phyloP scores from a whole-genome alignment of 2,797 vertebrate species.

The Acipenser oxyrinchus region DNA sequence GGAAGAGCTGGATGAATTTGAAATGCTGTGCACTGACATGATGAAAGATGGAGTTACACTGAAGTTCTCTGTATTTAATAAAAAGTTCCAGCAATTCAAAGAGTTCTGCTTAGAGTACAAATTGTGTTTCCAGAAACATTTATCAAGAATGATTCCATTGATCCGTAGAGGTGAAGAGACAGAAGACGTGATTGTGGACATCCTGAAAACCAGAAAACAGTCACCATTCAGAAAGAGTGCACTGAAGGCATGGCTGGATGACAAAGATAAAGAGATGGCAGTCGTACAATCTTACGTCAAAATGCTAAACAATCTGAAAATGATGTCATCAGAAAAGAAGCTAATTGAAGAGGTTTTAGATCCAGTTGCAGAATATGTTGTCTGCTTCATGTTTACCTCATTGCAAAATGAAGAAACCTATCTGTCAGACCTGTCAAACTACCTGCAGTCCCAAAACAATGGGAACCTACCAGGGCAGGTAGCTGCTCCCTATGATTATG shows the following conservation, averaged over 20 bases:
- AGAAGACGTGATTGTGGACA: neutral
- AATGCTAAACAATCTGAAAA: neutral
- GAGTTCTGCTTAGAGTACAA: neutral
- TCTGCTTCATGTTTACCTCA: slow-evolving; percentile 8
- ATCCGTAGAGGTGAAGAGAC: neutral
- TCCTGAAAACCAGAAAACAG: neutral
- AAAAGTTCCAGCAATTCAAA: neutral
- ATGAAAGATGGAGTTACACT: neutral
- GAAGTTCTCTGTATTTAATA: neutral
- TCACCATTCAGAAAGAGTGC: neutral
- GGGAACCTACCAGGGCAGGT: neutral
- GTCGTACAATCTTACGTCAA: neutral
- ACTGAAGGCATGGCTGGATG: neutral
- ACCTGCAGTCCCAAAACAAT: slow-evolving; percentile 1
- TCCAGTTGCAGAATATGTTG: neutral
- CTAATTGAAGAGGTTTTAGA: neutral
- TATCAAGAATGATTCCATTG: neutral
- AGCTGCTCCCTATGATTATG: neutral
- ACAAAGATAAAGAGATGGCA: neutral
- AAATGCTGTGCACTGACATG: neutral
- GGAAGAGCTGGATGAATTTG: neutral
- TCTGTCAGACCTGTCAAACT: slow-evolving; percentile 1
- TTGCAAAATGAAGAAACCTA: slow-evolving; percentile 6
- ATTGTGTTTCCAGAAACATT: neutral
- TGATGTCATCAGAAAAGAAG: neutral